Base-by-base conservation (phyloP, 2,888 invertebrate genomes). In the Catocala fraxini region DNA sequence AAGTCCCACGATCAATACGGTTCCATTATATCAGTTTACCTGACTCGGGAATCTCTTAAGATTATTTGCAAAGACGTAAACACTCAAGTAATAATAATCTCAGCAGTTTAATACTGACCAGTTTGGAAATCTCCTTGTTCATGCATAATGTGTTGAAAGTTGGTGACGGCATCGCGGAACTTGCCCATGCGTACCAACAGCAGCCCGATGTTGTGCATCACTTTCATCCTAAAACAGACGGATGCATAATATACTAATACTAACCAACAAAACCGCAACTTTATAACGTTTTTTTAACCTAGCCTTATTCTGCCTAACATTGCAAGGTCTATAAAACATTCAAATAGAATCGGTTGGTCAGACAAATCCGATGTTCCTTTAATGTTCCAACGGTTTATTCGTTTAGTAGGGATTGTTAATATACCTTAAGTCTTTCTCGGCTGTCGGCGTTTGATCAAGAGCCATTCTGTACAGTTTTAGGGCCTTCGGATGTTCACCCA, bases 401-500 rank as follows among this genome's bases (percentile, higher is more conserved):
- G 7, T 43, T 41, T 43, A 15, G 56, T 51, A 9, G 12, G 1
- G 4, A 7, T 5, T n/a, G 13, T 6, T 35, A 6, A 42, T 11
- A 10, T 49, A 97, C 96, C 99, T 97, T 79, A 99, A 95, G 89
- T 98, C 98, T 87, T 98, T 99, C 84, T 99, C 98, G 57, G 97
- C 97, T 45, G 97, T 97, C 0, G 99, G 98, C 4, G 97, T 97
- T 90, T 99, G 99, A 91, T 99, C 99, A 70, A 99, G 95, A 0
- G 99, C 99, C 99, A 99, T 99, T 77, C 99, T 96, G 86, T 99
- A 99, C 95, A 99, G 97, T 94, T 99, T 99, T 62, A 99, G 96
- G 0, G 99, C 99, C 92, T 99, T 98, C 11, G 97, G 97, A 84
- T 97, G 98, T 81, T 98, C 96, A 72, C 98, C 98, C 95, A 99